A percentile compares a stretch with the other conserved stretches of the same genome.
Evolutionary conservation across 2,113 vertebrate species (phyloP).

Genomic region (Gymnorhina tibicen): DNA sequence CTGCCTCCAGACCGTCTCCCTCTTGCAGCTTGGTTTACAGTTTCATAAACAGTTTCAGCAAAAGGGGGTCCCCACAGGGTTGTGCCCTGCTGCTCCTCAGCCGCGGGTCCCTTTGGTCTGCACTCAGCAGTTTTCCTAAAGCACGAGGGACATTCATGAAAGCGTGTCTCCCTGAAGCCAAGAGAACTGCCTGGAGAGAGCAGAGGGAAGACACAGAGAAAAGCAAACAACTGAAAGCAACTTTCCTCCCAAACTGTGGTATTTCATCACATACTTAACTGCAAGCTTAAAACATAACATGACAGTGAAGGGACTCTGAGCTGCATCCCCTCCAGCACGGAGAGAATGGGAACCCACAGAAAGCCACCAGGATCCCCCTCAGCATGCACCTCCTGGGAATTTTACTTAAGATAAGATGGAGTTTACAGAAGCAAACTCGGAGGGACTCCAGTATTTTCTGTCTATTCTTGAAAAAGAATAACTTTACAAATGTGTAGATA

Average conservation of each 20-base stretch:
- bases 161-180: fast-evolving
- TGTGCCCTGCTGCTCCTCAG: neutral
- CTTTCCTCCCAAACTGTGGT: neutral
- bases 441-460: neutral
- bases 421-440: neutral
- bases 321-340: neutral
- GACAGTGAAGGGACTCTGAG: neutral
- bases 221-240: neutral
- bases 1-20: neutral
- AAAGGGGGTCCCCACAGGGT: neutral
- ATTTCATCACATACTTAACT: neutral
- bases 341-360: neutral
- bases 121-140: neutral
- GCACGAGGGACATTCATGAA: neutral
- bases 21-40: neutral
- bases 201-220: neutral
- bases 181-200: neutral
- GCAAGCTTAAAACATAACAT: neutral
- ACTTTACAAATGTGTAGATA: neutral
- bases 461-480: neutral
- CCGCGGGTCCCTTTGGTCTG: neutral
- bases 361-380: neutral
- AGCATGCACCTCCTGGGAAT: neutral
- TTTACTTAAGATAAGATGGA: neutral
- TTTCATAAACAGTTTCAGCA: neutral